Evolutionary conservation across 2,888 invertebrate species (phyloP), one percentile per base, ranked within the genome.

Genomic region (Netelia fuscicornis): DNA sequence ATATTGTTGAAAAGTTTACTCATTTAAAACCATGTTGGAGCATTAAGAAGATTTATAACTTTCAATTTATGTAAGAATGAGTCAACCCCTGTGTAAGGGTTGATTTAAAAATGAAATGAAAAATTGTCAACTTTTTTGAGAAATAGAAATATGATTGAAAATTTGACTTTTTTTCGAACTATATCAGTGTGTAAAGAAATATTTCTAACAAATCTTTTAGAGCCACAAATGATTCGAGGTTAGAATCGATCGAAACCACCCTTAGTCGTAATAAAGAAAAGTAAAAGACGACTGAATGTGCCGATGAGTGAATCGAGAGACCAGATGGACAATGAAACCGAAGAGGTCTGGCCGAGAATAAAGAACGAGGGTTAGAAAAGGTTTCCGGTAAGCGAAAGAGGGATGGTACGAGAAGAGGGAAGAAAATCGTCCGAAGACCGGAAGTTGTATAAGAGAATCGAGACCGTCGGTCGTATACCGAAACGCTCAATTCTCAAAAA

Each of bases 401-500:
- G 68, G 54, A 56, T 76, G 25, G 58, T 20, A 30, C 42, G n/a
- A 44, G 13, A 48, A 52, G 20, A 44, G 20, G 17, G 30, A 13
- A 70, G 8, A 60, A 78, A 65, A 56, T 77, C 48, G 68, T 23
- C 37, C 37, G 11, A 11, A 60, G 48, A 60, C 30, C 20, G 25
- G 44, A 58, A 30, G 44, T 30, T 44, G 67, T 65, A 11, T 17
- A 25, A 44, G 56, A 72, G 65, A 56, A 52, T 60, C 17, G 84
- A 58, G 60, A 62, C 54, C 52, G 62, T 54, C 30, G 70, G 67
- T 44, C 77, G 75, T 70, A 74, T 68, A 20, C 54, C 13, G 25
- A 67, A 76, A 68, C 68, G 62, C 81, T 75, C 75, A 62, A 81
- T 75, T 48, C 64, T 76, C 54, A 37, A 54, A 75, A 60, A 70